Base-by-base conservation (phyloP, 2,113 vertebrate species). In the Bos indicus region DNA sequence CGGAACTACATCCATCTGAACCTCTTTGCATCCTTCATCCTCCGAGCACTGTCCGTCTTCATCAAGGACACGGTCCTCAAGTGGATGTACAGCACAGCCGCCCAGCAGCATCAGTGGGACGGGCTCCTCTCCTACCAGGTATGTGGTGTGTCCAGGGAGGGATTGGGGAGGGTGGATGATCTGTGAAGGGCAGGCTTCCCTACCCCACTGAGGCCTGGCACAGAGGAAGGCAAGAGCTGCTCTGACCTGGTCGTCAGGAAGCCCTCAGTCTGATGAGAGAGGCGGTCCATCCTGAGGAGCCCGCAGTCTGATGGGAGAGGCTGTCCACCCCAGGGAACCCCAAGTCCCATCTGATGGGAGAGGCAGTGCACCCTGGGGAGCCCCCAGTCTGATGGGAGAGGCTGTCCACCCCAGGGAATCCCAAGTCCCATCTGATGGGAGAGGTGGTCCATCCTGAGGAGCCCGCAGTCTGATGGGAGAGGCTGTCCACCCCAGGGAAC, bases 1-100 rank as follows among this genome's bases (percentile, higher is more conserved):
- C 99, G 99, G 97, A 99, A 99, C 99, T 99, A 99, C 97, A 99
- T 99, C 98, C 99, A 99, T 98, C 99, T 99, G 98, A 99, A 99
- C 98, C 99, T 99, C 96, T 99, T 99, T 83, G 99, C 99, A 12
- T 99, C 99, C 91, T 99, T 99, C 98, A 99, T 99, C 95, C 99
- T 99, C 84, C 99, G 99, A 48, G 99, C 99, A 0, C 93, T 99
- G 96, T 99, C 99, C 0, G 99, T 99, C 96, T 99, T 99, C 98
- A 98, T 99, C 89, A 99, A 99, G 98, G 99, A 99, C 2, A 99
- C 99, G 0, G 99, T 99, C 96, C 98, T 99, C 97, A 99, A 99
- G 84, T 99, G 99, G 98, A 99, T 99, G 98, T 99, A 99, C 12
- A 99, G 99, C 97, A 99, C 99, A 17, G 98, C 99, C 30, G 98